Evolutionary conservation across 2,797 vertebrate species (phyloP), one percentile per base, ranked within the genome.

Genomic region (Gymnocypris eckloni): DNA sequence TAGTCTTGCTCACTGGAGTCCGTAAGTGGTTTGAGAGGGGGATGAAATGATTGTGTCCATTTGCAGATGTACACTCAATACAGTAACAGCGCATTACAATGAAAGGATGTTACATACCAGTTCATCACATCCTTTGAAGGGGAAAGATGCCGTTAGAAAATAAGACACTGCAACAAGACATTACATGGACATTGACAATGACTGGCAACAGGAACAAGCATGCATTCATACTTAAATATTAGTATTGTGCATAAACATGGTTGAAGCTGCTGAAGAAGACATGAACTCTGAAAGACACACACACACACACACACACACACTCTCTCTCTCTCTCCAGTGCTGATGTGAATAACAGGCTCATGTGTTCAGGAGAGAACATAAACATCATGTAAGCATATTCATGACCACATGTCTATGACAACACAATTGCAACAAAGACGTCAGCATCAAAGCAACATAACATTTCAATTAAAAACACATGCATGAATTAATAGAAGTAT

Each of bases 111-210:
- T 77, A 86, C 86, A 87, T 83, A 82, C 78, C 79, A 71, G 43
- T 61, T 70, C 52, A 79, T 33, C 66, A 79, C n/a, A 76, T 80
- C 79, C 75, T 73, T 79, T 75, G 56, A 69, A 82, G 59, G 48
- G 61, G 82, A 81, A 86, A 69, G 11, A 78, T 45, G 61, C 41
- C 67, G 43, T 85, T 76, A 52, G 50, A 88, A 52, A 85, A 85
- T 80, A 86, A 84, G 25, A 82, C 83, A 83, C 82, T 85, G 45
- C 64, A 87, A 86, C 75, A 70, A 80, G 79, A 85, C n/a, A 87
- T 71, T 79, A 76, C 73, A 83, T 81, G 15, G 70, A 89, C 75
- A 85, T 54, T 45, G 83, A 89, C 48, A 77, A 45, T 69, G 48
- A 20, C n/a, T 82, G 85, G 50, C 11, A 79, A 83, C 75, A 81